Percentiles rank a stretch among this genome's conserved stretches.
These are phyloP conservation scores for Balanococcus diminutus DNA, from an alignment of 2,888 invertebrate genomes.

Conservation along the genomic window DNA sequence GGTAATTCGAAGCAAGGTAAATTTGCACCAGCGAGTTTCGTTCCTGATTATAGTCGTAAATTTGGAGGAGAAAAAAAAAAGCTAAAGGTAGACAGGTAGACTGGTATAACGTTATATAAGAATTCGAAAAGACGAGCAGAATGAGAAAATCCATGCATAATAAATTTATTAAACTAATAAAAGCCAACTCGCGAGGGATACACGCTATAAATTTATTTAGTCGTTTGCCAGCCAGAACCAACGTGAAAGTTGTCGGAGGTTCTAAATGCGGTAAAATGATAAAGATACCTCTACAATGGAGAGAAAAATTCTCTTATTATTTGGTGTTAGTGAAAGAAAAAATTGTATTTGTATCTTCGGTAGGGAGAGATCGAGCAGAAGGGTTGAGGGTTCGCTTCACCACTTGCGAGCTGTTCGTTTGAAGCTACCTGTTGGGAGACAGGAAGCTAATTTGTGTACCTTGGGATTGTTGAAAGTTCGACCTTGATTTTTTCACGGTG, in stretches of 20 bases:
- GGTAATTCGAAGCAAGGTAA: not conserved
- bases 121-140: not conserved
- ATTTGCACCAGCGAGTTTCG: not conserved
- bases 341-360: no score
- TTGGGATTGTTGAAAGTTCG: no score
- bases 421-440: no score
- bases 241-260: not conserved
- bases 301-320: not conserved
- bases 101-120: not conserved
- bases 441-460: no score
- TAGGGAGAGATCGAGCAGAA: no score
- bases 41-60: not conserved
- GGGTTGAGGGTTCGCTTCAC: no score
- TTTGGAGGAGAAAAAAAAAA: not conserved
- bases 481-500: no score
- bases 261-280: not conserved
- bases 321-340: no score
- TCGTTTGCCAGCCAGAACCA: not conserved
- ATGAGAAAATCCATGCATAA: constrained; percentile 1
- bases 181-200: not conserved
- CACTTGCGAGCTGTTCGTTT: no score
- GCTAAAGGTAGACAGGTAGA: no score
- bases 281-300: not conserved
- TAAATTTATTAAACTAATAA: constrained; percentile 23
- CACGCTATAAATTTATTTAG: not conserved